Evolutionary conservation across 1,140 invertebrate genomes (phyloP).

Genomic region (Cotesia vestalis): DNA sequence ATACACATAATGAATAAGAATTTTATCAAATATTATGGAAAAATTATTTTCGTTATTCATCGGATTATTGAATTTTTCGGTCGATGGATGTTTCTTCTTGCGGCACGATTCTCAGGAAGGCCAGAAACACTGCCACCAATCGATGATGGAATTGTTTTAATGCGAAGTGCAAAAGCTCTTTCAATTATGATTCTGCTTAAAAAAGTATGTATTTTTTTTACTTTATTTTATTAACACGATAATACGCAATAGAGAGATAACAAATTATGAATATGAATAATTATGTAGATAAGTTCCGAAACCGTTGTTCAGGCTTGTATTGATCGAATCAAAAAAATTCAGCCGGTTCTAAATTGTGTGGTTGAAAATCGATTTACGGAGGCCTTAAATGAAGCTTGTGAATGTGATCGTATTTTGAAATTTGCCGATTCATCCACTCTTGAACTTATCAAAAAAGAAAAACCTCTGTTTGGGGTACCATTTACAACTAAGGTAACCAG

Average conservation of each 20-base stretch:
- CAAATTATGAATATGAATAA: slow-evolving; percentile 19
- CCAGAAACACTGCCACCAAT: slow-evolving; percentile 76
- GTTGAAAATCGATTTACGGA: slow-evolving; percentile 80
- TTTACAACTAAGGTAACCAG: slow-evolving; percentile 79
- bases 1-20: slow-evolving; percentile 45
- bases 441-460: slow-evolving; percentile 71
- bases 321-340: slow-evolving; percentile 81
- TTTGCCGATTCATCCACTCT: slow-evolving; percentile 67
- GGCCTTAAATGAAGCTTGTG: slow-evolving; percentile 77
- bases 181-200: slow-evolving; percentile 80
- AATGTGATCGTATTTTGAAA: slow-evolving; percentile 75
- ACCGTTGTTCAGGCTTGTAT: slow-evolving; percentile 83
- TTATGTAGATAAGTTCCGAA: slow-evolving; percentile 75
- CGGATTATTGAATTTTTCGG: slow-evolving; percentile 66
- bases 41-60: slow-evolving; percentile 64
- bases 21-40: slow-evolving; percentile 46
- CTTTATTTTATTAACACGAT: too few species aligned
- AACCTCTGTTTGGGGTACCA: slow-evolving; percentile 86
- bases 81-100: slow-evolving; percentile 66
- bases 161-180: slow-evolving; percentile 69
- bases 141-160: slow-evolving; percentile 75
- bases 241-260: too few species aligned
- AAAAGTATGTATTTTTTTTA: slow-evolving; percentile 70
- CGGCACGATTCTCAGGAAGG: slow-evolving; percentile 69
- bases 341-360: slow-evolving; percentile 84